Percentiles rank a stretch among this genome's conserved stretches.
These are phyloP conservation scores for Anolis apletophallus DNA, from an alignment of 2,797 vertebrate genomes.

Conservation along the genomic window DNA sequence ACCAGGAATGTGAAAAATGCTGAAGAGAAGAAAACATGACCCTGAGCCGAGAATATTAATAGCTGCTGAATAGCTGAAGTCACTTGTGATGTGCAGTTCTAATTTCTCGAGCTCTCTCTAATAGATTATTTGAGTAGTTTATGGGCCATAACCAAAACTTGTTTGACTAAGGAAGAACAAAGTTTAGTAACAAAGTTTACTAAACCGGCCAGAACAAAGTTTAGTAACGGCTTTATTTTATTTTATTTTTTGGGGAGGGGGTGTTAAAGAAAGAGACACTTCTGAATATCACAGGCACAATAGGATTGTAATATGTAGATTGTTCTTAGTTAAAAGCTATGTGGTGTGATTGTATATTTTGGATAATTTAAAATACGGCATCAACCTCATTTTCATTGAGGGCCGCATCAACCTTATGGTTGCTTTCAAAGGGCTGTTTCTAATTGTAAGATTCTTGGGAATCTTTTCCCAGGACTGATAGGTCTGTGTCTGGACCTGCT, in stretches of 20 bases:
- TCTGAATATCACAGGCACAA: neutral
- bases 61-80: slow-evolving; percentile 38
- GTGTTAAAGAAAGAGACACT: neutral
- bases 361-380: neutral
- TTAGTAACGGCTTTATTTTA: neutral
- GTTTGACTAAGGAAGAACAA: slow-evolving; percentile 30
- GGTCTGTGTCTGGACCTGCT: too few species aligned
- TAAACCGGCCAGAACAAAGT: slow-evolving; percentile 22
- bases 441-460: too few species aligned
- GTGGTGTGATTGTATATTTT: neutral
- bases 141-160: slow-evolving; percentile 50
- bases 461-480: too few species aligned
- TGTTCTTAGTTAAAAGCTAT: neutral
- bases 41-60: slow-evolving; percentile 64
- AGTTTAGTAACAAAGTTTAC: too few species aligned
- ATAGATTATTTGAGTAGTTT: slow-evolving; percentile 53
- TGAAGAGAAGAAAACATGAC: slow-evolving; percentile 55
- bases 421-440: too few species aligned
- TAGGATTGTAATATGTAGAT: neutral
- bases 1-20: slow-evolving; percentile 51
- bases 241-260: neutral
- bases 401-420: too few species aligned
- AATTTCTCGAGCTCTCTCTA: slow-evolving; percentile 58
- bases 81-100: slow-evolving; percentile 48
- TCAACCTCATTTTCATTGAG: too few species aligned